These are phyloP conservation scores for Chloroclystis v-ata DNA, from an alignment of 2,888 invertebrate species.

Conservation along the genomic window DNA sequence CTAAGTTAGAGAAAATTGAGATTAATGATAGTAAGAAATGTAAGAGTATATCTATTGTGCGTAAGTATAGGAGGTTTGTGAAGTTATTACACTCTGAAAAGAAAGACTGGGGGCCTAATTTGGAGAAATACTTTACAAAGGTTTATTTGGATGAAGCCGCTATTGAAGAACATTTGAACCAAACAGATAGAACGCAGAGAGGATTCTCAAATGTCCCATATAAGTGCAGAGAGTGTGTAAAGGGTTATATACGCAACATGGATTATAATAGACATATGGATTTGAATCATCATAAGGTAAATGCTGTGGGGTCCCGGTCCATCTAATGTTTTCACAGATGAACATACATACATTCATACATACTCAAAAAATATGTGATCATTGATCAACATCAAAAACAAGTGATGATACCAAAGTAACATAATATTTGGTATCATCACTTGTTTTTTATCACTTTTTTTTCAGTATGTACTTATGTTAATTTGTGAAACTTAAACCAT, in stretches of 20 bases:
- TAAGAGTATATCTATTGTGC: conserved; percentile 18
- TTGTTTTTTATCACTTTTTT: too few relatives aligned
- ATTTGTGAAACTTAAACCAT: too few relatives aligned
- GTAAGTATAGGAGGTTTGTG: conserved; percentile 20
- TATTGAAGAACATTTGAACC: conserved; percentile 12
- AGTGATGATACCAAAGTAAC: too few relatives aligned
- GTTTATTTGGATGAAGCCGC: conserved; percentile 6
- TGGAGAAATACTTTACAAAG: conserved; percentile 12
- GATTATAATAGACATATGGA: conserved; percentile 39
- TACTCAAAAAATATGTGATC: too few relatives aligned
- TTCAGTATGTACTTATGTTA: too few relatives aligned
- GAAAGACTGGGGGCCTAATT: conserved; percentile 23
- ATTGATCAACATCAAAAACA: too few relatives aligned
- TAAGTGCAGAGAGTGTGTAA: conserved; percentile 16
- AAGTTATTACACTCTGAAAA: conserved; percentile 13
- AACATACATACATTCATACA: too few relatives aligned
- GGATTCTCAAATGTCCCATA: conserved; percentile 6
- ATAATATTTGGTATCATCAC: too few relatives aligned
- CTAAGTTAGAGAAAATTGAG: conserved; percentile 3
- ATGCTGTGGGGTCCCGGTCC: too few relatives aligned
- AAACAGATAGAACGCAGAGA: conserved; percentile 11
- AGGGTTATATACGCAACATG: conserved; percentile 28
- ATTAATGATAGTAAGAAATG: conserved; percentile 10
- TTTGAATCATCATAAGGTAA: conserved; percentile 40
- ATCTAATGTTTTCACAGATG: too few relatives aligned